Evolutionary conservation across 1,140 invertebrate genomes (phyloP).

Genomic region (Rhagoletis pomonella): DNA sequence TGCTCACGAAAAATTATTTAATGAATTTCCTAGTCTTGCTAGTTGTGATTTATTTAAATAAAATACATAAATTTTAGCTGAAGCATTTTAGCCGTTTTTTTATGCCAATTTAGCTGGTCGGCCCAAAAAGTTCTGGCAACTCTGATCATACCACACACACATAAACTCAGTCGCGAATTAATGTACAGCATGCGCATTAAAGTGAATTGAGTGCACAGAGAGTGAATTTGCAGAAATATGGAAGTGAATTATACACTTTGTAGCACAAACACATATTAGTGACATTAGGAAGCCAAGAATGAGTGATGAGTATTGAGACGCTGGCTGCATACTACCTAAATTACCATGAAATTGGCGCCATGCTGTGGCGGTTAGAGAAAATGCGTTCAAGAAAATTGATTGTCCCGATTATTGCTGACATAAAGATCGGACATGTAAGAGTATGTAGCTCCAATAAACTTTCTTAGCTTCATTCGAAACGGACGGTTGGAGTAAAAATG

Average conservation of each 20-base stretch:
- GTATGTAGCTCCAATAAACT: too few species aligned
- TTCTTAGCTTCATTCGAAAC: too few species aligned
- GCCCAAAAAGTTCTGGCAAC: too few species aligned
- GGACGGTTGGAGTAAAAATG: too few species aligned
- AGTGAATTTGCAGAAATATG: constrained; percentile 1
- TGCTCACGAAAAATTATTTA: too few species aligned
- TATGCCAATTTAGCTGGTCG: too few species aligned
- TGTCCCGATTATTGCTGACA: background rate
- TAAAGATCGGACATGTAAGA: too few species aligned
- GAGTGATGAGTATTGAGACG: background rate
- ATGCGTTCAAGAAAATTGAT: background rate
- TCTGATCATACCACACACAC: too few species aligned
- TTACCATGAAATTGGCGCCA: background rate
- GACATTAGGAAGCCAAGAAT: background rate
- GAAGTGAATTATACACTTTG: background rate
- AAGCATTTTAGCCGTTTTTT: background rate
- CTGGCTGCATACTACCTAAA: background rate
- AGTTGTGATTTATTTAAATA: too few species aligned
- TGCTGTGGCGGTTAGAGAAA: background rate
- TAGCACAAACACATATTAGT: background rate
- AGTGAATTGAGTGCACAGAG: background rate
- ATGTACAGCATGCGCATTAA: background rate
- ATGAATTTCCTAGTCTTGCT: too few species aligned
- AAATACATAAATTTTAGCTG: too few species aligned
- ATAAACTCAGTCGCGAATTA: background rate